Evolutionary conservation across 2,797 vertebrate genomes (phyloP).

Genomic region (Danio jaintianensis): DNA sequence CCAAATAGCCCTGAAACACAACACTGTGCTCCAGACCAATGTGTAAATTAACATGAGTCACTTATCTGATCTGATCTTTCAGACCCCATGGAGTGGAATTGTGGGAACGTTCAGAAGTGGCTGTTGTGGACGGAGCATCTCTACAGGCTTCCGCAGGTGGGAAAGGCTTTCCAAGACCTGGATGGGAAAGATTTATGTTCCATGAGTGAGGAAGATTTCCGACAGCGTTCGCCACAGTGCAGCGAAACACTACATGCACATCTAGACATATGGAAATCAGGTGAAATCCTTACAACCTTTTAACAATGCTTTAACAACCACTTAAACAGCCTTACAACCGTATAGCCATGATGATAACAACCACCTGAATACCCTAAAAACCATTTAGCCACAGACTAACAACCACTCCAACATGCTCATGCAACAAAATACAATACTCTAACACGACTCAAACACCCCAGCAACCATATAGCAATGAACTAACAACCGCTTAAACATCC

Average conservation of each 20-base stretch:
- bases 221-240: conserved; percentile 87
- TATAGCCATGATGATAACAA: no score
- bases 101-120: conserved; percentile 96
- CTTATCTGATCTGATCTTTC: conserved; percentile 34
- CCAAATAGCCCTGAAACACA: conserved; percentile 11
- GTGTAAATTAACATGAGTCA: background rate
- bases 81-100: conserved; percentile 95
- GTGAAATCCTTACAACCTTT: conserved; percentile 66
- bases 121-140: conserved; percentile 97
- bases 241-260: conserved; percentile 94
- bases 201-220: conserved; percentile 95
- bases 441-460: background rate
- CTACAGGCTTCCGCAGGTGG: conserved; percentile 91
- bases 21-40: conserved; percentile 5
- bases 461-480: background rate
- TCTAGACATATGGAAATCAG: conserved; percentile 98
- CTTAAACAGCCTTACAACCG: no score
- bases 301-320: no score
- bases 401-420: no score
- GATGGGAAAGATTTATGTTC: conserved; percentile 91
- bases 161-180: conserved; percentile 92
- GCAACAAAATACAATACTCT: no score
- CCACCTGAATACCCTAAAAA: no score
- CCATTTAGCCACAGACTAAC: no score
- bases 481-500: no score